phyloP scores from a whole-genome alignment of 2,888 invertebrate genomes.

The Caenorhabditis becei region DNA sequence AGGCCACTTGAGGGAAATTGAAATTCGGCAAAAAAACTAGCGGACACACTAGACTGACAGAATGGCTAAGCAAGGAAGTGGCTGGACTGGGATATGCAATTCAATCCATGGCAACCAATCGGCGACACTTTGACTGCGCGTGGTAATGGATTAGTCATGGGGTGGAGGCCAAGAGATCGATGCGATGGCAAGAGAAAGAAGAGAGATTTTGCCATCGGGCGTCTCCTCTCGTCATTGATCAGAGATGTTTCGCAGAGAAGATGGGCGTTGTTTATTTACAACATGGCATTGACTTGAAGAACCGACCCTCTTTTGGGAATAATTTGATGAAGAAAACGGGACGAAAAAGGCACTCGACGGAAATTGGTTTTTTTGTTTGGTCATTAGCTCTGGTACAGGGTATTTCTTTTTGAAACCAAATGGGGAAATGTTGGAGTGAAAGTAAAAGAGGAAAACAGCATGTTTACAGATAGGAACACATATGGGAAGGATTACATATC shows the following conservation, averaged over 20 bases:
- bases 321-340: slow-evolving; percentile 11
- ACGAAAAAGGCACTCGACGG: not conserved
- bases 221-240: slow-evolving; percentile 12
- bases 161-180: not conserved
- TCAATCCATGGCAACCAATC: slow-evolving; percentile 17
- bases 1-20: not conserved
- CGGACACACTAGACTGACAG: not conserved
- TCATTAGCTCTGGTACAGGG: not conserved
- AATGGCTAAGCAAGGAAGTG: slow-evolving; percentile 1
- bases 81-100: slow-evolving; percentile 2
- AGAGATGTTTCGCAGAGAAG: not conserved
- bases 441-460: too few relatives aligned
- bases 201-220: slow-evolving; percentile 18
- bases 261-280: slow-evolving; percentile 30
- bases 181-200: not conserved
- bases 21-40: not conserved
- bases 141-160: slow-evolving; percentile 10
- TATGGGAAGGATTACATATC: too few relatives aligned
- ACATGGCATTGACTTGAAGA: slow-evolving; percentile 7
- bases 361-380: not conserved
- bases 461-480: too few relatives aligned
- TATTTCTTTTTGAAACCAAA: too few relatives aligned
- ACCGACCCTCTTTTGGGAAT: slow-evolving; percentile 8
- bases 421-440: too few relatives aligned
- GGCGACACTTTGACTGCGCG: not conserved